These are phyloP conservation scores for Lamellibrachia satsuma DNA, from an alignment of 2,888 invertebrate genomes.

Conservation along the genomic window DNA sequence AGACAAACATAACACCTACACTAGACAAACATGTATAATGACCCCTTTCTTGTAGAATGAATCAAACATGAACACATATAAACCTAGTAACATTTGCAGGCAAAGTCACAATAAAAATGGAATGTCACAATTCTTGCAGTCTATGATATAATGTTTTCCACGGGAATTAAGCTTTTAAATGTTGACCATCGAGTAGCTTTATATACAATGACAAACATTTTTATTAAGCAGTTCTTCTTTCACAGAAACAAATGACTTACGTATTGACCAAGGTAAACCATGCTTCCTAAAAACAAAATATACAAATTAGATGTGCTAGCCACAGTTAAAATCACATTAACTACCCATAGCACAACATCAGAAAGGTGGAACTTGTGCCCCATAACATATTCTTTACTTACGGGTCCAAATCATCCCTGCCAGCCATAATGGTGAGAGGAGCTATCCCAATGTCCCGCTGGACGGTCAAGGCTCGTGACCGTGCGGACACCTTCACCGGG, in stretches of 20 bases:
- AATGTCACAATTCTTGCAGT: no score
- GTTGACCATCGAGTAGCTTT: no score
- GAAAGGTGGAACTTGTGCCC: background rate
- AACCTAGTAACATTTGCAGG: no score
- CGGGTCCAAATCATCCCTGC: background rate
- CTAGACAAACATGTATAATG: no score
- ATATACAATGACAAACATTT: background rate
- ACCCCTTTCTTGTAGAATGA: no score
- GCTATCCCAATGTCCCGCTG: conserved; percentile 17
- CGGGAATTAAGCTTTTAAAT: no score
- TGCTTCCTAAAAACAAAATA: background rate
- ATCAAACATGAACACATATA: no score
- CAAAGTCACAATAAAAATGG: no score
- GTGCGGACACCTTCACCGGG: background rate
- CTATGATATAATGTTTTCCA: no score
- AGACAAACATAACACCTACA: no score
- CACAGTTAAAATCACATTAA: background rate
- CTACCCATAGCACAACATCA: background rate
- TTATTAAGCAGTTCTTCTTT: background rate
- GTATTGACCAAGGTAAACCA: no score
- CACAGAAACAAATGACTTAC: background rate
- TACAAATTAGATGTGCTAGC: background rate
- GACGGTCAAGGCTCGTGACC: background rate
- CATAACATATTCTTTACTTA: background rate
- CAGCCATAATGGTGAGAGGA: background rate